Conservation (phyloP, 30 jellyfish, hydroid and myxozoan species). For the Aurelia aurita complex sp. Pacific region DNA sequence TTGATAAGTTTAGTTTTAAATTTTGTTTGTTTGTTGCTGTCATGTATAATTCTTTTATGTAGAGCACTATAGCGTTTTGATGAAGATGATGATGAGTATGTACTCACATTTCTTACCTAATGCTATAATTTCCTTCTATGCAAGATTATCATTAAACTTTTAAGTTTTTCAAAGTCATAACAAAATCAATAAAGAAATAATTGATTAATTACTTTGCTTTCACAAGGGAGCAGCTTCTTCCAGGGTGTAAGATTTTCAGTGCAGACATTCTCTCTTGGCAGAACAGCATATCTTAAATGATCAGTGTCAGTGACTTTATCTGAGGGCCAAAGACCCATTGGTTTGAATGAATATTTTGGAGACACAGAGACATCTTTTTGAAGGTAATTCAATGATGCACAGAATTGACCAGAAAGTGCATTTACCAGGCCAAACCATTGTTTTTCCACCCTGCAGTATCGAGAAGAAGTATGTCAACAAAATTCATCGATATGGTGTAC, state of each 20-base stretch:
- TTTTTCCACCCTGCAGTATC: conserved; percentile 65
- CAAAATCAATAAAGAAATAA: neutral
- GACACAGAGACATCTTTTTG: conserved; percentile 66
- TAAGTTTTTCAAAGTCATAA: neutral
- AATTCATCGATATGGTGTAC: no score
- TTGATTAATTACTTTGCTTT: conserved; percentile 57
- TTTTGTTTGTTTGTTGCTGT: no score
- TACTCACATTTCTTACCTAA: no score
- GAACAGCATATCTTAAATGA: conserved; percentile 76
- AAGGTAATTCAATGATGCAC: conserved; percentile 91
- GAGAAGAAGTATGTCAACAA: neutral
- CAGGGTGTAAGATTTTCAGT: conserved; percentile 97
- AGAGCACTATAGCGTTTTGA: no score
- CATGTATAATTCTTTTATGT: no score
- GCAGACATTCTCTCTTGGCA: conserved; percentile 91
- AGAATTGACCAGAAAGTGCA: conserved; percentile 96
- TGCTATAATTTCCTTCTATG: no score
- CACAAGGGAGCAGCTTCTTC: conserved; percentile 95
- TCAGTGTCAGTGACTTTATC: conserved; percentile 6
- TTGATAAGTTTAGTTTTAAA: no score
- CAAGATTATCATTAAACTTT: no score
- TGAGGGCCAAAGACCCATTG: conserved; percentile 92
- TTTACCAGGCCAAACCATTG: conserved; percentile 87
- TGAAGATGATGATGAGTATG: no score
- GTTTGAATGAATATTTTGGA: conserved; percentile 76